phyloP scores from a whole-genome alignment of 2,113 vertebrate genomes.

The Hoplias malabaricus region DNA sequence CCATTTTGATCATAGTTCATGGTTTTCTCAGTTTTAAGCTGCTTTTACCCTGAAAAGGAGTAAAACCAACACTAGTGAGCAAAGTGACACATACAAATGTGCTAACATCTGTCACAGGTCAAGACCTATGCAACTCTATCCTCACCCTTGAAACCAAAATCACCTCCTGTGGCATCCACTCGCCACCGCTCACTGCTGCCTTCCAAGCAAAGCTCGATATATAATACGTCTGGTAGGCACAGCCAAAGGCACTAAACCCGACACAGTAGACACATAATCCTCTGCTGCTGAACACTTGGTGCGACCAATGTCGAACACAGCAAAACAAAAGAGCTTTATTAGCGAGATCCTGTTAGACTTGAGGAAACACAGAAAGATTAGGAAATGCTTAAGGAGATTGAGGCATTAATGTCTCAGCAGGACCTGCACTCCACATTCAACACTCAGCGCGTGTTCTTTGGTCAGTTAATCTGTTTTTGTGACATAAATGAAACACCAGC shows the following conservation, averaged over 20 bases:
- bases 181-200: neutral
- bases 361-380: conserved; percentile 40
- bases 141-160: conserved; percentile 10
- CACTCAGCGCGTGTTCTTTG: neutral
- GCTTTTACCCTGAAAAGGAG: neutral
- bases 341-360: conserved; percentile 17
- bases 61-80: neutral
- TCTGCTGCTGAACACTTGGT: conserved; percentile 4
- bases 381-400: conserved; percentile 47
- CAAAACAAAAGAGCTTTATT: conserved; percentile 42
- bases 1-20: too few species aligned
- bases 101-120: neutral
- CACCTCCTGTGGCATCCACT: neutral
- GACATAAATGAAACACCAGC: neutral
- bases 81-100: neutral
- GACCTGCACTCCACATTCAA: conserved; percentile 14
- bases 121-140: conserved; percentile 3
- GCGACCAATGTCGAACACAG: conserved; percentile 8
- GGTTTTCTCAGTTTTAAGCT: too few species aligned
- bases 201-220: conserved; percentile 6
- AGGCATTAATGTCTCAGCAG: conserved; percentile 36
- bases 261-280: conserved; percentile 13
- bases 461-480: conserved; percentile 5
- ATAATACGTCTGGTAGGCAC: conserved; percentile 17
- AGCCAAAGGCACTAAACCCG: neutral